Evolutionary conservation across 2,888 invertebrate species (phyloP).

Genomic region (Anagyrus pseudococci): DNA sequence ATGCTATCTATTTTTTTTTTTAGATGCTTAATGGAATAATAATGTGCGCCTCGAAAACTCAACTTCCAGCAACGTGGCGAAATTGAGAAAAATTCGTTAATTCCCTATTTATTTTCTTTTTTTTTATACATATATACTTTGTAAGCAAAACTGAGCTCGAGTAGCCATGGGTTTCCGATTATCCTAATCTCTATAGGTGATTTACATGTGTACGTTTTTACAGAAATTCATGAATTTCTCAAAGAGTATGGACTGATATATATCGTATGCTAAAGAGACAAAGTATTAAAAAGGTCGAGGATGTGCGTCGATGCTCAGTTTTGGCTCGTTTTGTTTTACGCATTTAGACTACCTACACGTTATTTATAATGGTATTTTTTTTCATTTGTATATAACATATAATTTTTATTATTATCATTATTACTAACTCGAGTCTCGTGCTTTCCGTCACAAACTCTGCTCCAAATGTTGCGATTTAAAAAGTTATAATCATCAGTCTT

Average conservation of each 20-base stretch:
- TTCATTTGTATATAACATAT: constrained; percentile 25
- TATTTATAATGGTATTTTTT: constrained; percentile 15
- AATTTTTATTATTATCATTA: constrained; percentile 13
- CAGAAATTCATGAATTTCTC: neutral
- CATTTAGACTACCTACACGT: constrained; percentile 20
- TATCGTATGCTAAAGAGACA: neutral
- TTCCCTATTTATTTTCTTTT: neutral
- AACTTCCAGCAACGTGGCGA: constrained; percentile 15
- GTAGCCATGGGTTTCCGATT: neutral
- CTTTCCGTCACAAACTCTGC: constrained; percentile 15
- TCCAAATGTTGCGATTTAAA: constrained; percentile 19
- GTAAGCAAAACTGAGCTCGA: constrained; percentile 23
- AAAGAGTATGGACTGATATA: neutral
- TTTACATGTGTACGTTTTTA: neutral
- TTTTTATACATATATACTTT: constrained; percentile 8
- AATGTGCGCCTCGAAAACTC: constrained; percentile 14
- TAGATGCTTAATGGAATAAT: constrained; percentile 24
- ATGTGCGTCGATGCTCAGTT: constrained; percentile 21
- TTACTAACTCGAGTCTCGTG: constrained; percentile 21
- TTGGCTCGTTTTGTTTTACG: constrained; percentile 14
- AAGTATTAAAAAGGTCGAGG: constrained; percentile 1
- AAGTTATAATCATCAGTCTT: constrained; percentile 36
- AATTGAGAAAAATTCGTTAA: constrained; percentile 8
- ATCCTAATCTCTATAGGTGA: neutral
- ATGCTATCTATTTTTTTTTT: constrained; percentile 6